These are phyloP conservation scores for Drosophila pseudoobscura DNA, from an alignment of 1,140 invertebrate genomes.

Conservation along the genomic window DNA sequence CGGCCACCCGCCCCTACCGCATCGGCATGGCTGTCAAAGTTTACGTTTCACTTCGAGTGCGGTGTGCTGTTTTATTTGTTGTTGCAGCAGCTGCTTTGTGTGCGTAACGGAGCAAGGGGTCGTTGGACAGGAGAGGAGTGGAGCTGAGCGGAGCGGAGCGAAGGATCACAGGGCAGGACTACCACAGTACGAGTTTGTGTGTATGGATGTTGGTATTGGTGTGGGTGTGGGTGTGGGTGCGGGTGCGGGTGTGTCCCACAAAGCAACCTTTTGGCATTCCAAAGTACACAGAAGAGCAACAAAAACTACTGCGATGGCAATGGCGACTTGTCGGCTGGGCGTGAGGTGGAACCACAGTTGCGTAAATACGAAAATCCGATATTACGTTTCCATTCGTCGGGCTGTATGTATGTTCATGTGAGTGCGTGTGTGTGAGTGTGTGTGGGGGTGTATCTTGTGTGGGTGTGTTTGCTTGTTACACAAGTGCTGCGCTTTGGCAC, in stretches of 20 bases:
- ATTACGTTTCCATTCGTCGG: constrained; percentile 72
- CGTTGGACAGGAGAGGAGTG: constrained; percentile 3
- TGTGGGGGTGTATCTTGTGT: constrained; percentile 18
- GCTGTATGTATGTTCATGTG: not conserved
- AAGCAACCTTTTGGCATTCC: constrained; percentile 67
- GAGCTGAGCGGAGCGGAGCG: not conserved
- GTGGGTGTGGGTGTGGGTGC: constrained; percentile 10
- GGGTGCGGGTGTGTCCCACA: constrained; percentile 56
- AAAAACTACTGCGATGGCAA: constrained; percentile 59
- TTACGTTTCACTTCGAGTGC: constrained; percentile 77
- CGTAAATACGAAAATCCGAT: constrained; percentile 79
- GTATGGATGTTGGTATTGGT: constrained; percentile 20
- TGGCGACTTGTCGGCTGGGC: constrained; percentile 40
- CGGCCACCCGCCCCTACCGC: constrained; percentile 4
- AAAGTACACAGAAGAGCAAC: constrained; percentile 66
- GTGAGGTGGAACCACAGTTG: constrained; percentile 62
- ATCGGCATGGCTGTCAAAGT: constrained; percentile 69
- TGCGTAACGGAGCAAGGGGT: constrained; percentile 20
- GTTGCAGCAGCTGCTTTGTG: constrained; percentile 37
- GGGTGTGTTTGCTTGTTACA: constrained; percentile 58
- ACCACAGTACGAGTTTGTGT: constrained; percentile 3
- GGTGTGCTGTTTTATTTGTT: constrained; percentile 59
- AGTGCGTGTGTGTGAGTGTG: constrained; percentile 8
- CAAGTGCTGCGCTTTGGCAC: constrained; percentile 70
- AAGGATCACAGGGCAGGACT: constrained; percentile 39